A percentile compares a stretch with the other conserved stretches of the same genome.
Evolutionary conservation across 2,797 vertebrate genomes (phyloP).

Genomic region (Urophycis tenuis): DNA sequence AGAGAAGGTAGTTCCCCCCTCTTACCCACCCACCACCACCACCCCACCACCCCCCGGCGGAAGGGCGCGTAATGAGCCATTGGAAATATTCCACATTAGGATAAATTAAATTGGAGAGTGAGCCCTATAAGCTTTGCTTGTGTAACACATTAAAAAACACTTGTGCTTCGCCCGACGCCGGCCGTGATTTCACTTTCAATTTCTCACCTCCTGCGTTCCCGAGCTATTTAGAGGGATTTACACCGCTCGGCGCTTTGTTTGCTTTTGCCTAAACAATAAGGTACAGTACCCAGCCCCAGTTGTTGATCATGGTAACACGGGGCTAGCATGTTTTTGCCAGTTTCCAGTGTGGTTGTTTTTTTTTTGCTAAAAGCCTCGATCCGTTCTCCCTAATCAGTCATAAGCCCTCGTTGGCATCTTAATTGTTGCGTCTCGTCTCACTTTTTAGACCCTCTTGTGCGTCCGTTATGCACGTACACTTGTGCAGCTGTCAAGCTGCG

Average conservation of each 20-base stretch:
- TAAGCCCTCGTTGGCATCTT: conserved; percentile 8
- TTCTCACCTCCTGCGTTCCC: conserved; percentile 49
- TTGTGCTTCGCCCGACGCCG: conserved; percentile 37
- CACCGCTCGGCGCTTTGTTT: conserved; percentile 19
- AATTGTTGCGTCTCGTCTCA: conserved; percentile 21
- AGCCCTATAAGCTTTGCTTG: conserved; percentile 59
- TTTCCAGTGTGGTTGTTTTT: conserved; percentile 24
- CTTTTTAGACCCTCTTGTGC: conserved; percentile 22
- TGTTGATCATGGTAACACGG: conserved; percentile 20
- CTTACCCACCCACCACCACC: too few species aligned
- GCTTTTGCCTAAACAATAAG: neutral
- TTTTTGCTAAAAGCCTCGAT: conserved; percentile 18
- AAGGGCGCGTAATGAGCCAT: conserved; percentile 70
- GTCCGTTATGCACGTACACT: neutral
- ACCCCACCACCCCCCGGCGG: too few species aligned
- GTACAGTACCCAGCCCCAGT: neutral
- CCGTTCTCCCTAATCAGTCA: conserved; percentile 13
- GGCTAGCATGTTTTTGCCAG: conserved; percentile 20
- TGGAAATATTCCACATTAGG: conserved; percentile 72
- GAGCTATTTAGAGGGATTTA: conserved; percentile 24
- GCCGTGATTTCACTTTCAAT: conserved; percentile 40
- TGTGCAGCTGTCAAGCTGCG: neutral
- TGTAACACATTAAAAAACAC: conserved; percentile 58
- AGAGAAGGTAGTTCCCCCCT: conserved; percentile 53
- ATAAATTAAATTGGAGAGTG: conserved; percentile 64